Percentiles rank a stretch among this genome's conserved stretches.
phyloP scores from a whole-genome alignment of 2,113 vertebrate species.

The Balaeniceps rex region DNA sequence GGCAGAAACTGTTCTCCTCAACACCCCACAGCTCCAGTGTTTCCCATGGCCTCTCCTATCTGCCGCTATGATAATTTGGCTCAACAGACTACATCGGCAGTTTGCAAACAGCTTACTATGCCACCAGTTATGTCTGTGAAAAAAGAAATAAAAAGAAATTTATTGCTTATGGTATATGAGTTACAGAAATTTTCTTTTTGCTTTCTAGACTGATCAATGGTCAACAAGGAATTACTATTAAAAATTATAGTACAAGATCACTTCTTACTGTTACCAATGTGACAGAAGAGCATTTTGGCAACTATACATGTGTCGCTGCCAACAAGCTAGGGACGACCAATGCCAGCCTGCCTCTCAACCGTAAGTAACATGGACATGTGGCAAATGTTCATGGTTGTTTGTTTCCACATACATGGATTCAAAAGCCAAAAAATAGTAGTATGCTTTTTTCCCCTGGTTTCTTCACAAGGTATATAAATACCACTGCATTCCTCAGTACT shows the following conservation, averaged over 20 bases:
- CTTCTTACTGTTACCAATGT: slow-evolving; percentile 95
- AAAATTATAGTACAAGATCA: slow-evolving; percentile 94
- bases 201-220: slow-evolving; percentile 90
- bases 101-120: background rate
- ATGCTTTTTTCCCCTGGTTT: background rate
- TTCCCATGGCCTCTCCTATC: rapidly evolving
- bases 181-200: slow-evolving; percentile 64
- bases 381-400: background rate
- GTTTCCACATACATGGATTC: background rate
- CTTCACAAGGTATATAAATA: background rate
- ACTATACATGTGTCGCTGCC: slow-evolving; percentile 96
- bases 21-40: background rate
- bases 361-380: slow-evolving; percentile 82
- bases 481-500: rapidly evolving
- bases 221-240: slow-evolving; percentile 92
- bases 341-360: slow-evolving; percentile 93
- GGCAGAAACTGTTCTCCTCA: background rate
- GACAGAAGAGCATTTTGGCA: slow-evolving; percentile 98
- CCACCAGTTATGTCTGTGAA: background rate
- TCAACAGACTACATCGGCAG: background rate
- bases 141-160: background rate
- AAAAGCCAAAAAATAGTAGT: rapidly evolving
- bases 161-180: background rate
- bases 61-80: background rate
- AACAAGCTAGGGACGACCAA: slow-evolving; percentile 96